Conservation (phyloP, 2,113 vertebrate species). For the Nansenia antarctica region DNA sequence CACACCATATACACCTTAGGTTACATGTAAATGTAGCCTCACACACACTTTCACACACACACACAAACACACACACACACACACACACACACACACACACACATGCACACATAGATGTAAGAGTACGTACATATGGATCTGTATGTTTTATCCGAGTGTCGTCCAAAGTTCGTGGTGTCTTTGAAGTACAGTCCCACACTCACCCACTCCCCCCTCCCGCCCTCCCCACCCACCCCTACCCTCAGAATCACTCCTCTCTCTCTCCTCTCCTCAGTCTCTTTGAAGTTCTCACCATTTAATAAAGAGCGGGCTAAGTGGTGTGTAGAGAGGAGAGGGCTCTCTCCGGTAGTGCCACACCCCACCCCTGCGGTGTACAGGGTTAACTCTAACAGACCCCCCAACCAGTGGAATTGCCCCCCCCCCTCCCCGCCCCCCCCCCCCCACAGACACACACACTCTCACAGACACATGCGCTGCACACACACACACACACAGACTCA, state of each 20-base stretch:
- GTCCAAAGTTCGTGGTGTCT: neutral
- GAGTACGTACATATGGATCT: neutral
- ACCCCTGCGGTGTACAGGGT: neutral
- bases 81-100: too few species aligned
- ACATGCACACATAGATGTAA: too few species aligned
- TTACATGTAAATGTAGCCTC: too few species aligned
- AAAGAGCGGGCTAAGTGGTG: conserved; percentile 33
- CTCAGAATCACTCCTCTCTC: conserved; percentile 1
- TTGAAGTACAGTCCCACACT: neutral
- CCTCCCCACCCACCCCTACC: neutral
- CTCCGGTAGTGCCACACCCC: neutral
- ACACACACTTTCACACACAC: too few species aligned
- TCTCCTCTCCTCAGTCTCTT: conserved; percentile 31
- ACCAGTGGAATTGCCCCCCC: neutral
- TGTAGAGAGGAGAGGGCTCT: conserved; percentile 12
- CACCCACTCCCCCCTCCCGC: neutral
- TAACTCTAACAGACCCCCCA: neutral
- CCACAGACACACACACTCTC: neutral
- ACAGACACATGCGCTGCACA: neutral
- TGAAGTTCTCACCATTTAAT: conserved; percentile 46
- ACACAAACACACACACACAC: too few species aligned
- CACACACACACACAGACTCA: too few species aligned
- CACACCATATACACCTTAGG: too few species aligned
- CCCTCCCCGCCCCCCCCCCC: neutral
- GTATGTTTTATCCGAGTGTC: neutral